phyloP scores from a whole-genome alignment of 2,888 invertebrate genomes.

The Ophion ventricosus region DNA sequence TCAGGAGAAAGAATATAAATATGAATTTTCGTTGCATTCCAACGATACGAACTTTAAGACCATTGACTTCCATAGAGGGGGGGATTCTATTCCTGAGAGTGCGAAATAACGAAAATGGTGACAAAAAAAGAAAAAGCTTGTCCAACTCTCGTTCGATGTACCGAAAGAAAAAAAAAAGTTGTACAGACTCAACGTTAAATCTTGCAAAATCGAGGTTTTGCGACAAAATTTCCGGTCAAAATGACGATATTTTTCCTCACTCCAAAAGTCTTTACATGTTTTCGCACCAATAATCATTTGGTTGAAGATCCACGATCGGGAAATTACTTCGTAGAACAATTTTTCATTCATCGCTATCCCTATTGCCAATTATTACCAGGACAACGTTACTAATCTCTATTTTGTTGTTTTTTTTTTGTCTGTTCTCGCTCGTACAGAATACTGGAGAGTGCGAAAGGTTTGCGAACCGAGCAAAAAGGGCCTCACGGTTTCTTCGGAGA shows the following conservation, averaged over 20 bases:
- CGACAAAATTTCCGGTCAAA: neutral
- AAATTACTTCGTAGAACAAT: neutral
- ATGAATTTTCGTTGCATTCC: neutral
- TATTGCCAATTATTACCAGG: neutral
- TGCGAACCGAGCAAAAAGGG: slow-evolving; percentile 75
- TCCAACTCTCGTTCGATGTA: no score
- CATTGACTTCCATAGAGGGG: neutral
- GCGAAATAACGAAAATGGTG: no score
- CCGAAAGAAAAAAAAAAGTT: no score
- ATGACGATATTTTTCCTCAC: neutral
- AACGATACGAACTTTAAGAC: neutral
- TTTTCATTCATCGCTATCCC: no score
- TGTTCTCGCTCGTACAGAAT: slow-evolving; percentile 76
- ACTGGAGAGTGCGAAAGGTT: slow-evolving; percentile 79
- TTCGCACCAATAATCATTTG: no score
- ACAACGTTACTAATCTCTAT: slow-evolving; percentile 40
- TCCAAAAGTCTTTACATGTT: no score
- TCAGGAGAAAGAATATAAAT: neutral
- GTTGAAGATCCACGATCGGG: no score
- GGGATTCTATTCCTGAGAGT: no score
- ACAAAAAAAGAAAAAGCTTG: no score
- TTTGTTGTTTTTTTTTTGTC: slow-evolving; percentile 27
- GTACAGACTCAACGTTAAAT: no score
- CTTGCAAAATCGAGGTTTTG: no score
- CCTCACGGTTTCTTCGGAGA: slow-evolving; percentile 66